Percentiles rank a stretch among this genome's conserved stretches.
phyloP scores from a whole-genome alignment of 2,888 invertebrate genomes.

The Amphimallon solstitiale region DNA sequence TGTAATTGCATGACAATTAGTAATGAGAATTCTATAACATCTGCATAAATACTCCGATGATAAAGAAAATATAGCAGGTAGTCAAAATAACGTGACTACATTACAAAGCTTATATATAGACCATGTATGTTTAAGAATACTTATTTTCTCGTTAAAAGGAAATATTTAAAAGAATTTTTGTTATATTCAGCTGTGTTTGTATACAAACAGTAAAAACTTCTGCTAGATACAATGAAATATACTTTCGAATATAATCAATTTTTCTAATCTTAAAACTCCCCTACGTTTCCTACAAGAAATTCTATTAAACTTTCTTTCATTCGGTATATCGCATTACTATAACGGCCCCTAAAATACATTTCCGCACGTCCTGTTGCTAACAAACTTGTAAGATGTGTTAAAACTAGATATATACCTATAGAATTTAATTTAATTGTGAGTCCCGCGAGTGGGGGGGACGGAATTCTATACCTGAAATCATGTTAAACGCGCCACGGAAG shows the following conservation, averaged over 20 bases:
- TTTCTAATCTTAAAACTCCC: slow-evolving; percentile 7
- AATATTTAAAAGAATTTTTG: too few species aligned
- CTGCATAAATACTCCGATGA: too few species aligned
- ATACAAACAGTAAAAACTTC: background rate
- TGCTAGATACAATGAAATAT: background rate
- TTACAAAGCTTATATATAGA: too few species aligned
- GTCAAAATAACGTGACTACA: too few species aligned
- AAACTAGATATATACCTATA: slow-evolving; percentile 28
- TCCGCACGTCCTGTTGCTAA: background rate
- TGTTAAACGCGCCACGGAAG: slow-evolving; percentile 21
- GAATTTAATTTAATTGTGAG: slow-evolving; percentile 32
- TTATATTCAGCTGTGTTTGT: background rate
- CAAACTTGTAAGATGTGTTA: slow-evolving; percentile 24
- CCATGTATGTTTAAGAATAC: too few species aligned
- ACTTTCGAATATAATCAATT: background rate
- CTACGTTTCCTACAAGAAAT: background rate
- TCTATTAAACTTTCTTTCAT: slow-evolving; percentile 22
- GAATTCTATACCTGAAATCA: slow-evolving; percentile 29
- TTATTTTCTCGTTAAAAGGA: too few species aligned
- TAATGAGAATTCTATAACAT: too few species aligned
- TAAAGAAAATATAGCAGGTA: too few species aligned
- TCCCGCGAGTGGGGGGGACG: slow-evolving; percentile 15
- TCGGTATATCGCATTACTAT: slow-evolving; percentile 10
- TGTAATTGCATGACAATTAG: too few species aligned
- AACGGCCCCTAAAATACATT: slow-evolving; percentile 5